phyloP scores from a whole-genome alignment of 2,888 invertebrate genomes.

The Yponomeuta sedellus region DNA sequence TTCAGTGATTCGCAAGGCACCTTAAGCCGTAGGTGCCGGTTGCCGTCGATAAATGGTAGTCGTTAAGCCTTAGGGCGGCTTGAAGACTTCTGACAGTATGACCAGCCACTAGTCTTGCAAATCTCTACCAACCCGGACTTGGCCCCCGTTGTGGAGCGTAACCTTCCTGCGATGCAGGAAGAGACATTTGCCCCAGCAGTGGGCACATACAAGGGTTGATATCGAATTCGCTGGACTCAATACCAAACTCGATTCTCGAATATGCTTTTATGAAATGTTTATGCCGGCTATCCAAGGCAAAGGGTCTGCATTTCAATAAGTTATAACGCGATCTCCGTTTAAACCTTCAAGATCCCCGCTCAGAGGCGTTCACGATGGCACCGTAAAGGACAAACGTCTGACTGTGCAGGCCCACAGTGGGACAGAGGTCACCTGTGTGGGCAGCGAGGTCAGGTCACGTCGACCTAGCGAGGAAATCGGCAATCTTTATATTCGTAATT shows the following conservation, averaged over 20 bases:
- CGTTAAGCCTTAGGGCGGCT: too few species aligned
- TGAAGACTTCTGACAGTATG: too few species aligned
- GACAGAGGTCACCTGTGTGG: constrained; percentile 39
- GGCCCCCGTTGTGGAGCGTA: too few species aligned
- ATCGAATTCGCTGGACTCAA: background rate
- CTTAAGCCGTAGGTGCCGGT: too few species aligned
- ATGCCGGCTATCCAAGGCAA: background rate
- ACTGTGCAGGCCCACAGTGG: constrained; percentile 1
- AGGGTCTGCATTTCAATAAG: background rate
- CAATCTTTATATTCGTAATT: constrained; percentile 49
- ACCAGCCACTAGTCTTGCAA: too few species aligned
- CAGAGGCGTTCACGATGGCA: background rate
- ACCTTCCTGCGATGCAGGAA: too few species aligned
- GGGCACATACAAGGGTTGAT: too few species aligned
- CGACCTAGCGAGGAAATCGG: constrained; percentile 43
- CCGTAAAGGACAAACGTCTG: background rate
- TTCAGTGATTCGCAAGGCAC: too few species aligned
- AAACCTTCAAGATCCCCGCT: background rate
- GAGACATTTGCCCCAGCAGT: too few species aligned
- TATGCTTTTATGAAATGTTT: background rate
- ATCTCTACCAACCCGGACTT: too few species aligned
- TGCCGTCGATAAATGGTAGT: too few species aligned
- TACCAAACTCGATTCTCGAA: background rate
- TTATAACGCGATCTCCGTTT: background rate
- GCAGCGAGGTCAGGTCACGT: background rate